Conservation (phyloP, 2,113 vertebrate genomes). For the Falco punctatus region DNA sequence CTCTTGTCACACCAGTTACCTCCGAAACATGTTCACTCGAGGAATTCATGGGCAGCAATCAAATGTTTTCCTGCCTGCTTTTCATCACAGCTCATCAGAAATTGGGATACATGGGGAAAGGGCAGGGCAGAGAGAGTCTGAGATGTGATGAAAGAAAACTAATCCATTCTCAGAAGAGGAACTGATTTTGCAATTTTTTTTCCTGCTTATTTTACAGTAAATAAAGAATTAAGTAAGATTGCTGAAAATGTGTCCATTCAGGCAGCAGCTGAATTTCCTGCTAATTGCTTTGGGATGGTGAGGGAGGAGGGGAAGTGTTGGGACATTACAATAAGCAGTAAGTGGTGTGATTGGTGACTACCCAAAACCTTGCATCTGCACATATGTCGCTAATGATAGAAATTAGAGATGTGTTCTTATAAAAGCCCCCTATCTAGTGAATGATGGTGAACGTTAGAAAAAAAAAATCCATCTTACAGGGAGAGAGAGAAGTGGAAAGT, state of each 20-base stretch:
- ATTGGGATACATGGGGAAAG: background rate
- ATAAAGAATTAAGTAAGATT: slow-evolving; percentile 47
- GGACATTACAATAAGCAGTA: slow-evolving; percentile 9
- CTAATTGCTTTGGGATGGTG: background rate
- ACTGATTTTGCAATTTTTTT: background rate
- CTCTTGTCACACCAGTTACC: background rate
- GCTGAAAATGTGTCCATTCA: slow-evolving; percentile 49
- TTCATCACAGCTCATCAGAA: background rate
- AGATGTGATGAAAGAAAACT: background rate
- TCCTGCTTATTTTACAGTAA: slow-evolving; percentile 6
- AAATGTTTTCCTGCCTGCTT: background rate
- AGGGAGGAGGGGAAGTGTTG: background rate
- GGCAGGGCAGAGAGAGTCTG: background rate
- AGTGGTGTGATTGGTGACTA: background rate
- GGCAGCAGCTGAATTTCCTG: slow-evolving; percentile 44
- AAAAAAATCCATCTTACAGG: background rate
- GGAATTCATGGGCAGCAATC: background rate
- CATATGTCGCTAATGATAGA: background rate
- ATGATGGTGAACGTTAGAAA: background rate
- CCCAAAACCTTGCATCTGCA: background rate
- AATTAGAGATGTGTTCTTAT: background rate
- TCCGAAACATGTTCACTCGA: background rate
- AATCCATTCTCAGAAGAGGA: background rate
- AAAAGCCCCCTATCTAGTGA: background rate
- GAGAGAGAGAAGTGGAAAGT: background rate